phyloP scores from a whole-genome alignment of 2,113 vertebrate genomes.

The Mirza zaza region DNA sequence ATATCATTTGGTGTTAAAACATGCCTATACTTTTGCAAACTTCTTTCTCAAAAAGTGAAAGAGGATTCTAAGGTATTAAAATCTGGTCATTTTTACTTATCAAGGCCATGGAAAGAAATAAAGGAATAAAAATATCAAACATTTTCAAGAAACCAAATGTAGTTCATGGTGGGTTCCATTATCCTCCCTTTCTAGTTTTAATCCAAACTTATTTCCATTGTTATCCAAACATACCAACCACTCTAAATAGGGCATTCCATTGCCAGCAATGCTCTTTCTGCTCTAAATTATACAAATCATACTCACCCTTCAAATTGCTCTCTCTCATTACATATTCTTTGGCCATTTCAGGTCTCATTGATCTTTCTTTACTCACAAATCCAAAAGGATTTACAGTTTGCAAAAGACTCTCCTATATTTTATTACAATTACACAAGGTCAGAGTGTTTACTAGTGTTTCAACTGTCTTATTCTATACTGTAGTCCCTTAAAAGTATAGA shows the following conservation, averaged over 20 bases:
- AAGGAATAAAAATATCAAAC: not conserved
- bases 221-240: not conserved
- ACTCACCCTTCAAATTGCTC: not conserved
- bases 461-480: not conserved
- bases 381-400: conserved; percentile 45
- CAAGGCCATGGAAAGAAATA: not conserved
- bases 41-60: not conserved
- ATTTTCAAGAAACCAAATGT: not conserved
- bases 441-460: not conserved
- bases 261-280: not conserved
- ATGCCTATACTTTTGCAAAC: not conserved
- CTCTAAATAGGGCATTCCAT: not conserved
- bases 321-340: conserved; percentile 35
- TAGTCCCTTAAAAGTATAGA: not conserved
- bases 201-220: not conserved
- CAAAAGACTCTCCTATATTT: conserved; percentile 8
- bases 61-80: not conserved
- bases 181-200: not conserved
- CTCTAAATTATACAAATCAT: not conserved
- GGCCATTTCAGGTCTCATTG: not conserved
- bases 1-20: not conserved
- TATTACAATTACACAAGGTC: conserved; percentile 44
- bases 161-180: not conserved
- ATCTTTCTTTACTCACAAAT: conserved; percentile 48
- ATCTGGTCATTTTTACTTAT: not conserved